Base-by-base conservation (phyloP, 2,888 invertebrate genomes). In the Gymnosoma rotundatum region DNA sequence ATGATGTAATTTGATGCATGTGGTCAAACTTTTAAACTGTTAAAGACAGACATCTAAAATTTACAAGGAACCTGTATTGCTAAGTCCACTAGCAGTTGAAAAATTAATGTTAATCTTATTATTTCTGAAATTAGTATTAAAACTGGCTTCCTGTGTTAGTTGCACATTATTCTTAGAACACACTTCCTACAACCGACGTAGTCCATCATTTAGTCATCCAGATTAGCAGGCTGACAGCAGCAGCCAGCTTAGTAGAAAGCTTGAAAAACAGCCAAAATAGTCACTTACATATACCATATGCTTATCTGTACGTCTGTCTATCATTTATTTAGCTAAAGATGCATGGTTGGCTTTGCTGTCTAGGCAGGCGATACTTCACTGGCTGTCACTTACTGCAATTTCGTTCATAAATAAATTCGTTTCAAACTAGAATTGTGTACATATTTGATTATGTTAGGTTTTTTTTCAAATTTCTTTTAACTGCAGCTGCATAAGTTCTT, bases 371-470 rank as follows among this genome's bases (percentile, higher is more conserved):
- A 84, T 84, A 78, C 84, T 74, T 81, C 81, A 81, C 69, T 74
- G 16, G 60, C 81, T 84, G 84, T 81, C 84, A 84, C 64, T 74
- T 78, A 74, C 81, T 78, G 70, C 60, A 81, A 61, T 84, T 81
- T 78, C 81, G 81, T 81, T 81, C 69, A 81, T 84, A 81, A 84
- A 84, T 78, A 78, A 67, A 21, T 69, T 56, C 50, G 20, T 52
- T 74, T 12, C 14, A 69, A 74, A 78, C 74, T 63, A 25, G 84
- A 81, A 63, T 42, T 72, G 21, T 78, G 64, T 74, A 50, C 8
- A 7, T 32, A 8, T 74, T 73, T 81, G 80, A 63, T 73, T 78
- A 48, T 52, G 63, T 56, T 48, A 5, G 5, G 48, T 48, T 16
- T 12, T 48, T 16, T 5, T 48, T 48, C 16, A 14, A 48, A 16